Conservation (phyloP, 2,888 invertebrate species). For the Dicyrtoma fusca region DNA sequence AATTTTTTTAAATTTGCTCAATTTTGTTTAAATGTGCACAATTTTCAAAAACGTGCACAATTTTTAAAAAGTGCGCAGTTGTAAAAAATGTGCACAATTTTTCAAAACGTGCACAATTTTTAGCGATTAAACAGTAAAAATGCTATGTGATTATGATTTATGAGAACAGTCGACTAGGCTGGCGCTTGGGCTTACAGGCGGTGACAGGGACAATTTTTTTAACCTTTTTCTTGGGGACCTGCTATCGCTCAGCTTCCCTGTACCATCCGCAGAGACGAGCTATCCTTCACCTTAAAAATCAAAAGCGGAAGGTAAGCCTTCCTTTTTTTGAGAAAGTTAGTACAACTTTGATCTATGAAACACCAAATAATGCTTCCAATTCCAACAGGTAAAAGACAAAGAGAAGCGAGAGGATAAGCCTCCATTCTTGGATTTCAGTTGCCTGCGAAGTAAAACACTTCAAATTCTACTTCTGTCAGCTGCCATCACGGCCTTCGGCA, state of each 20-base stretch:
- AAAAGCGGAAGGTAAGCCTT: conserved; percentile 71
- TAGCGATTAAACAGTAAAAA: no score
- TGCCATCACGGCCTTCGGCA: conserved; percentile 78
- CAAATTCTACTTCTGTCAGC: conserved; percentile 80
- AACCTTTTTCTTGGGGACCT: conserved; percentile 82
- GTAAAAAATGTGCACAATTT: no score
- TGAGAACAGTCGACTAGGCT: conserved; percentile 73
- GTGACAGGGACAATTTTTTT: conserved; percentile 83
- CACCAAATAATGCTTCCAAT: neutral
- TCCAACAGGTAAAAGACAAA: conserved; percentile 65
- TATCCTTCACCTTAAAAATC: conserved; percentile 85
- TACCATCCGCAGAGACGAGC: conserved; percentile 86
- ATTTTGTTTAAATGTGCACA: no score
- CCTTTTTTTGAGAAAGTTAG: neutral
- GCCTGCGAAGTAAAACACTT: conserved; percentile 77
- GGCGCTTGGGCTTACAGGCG: conserved; percentile 81
- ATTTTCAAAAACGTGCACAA: neutral
- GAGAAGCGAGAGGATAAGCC: conserved; percentile 76
- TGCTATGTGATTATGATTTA: no score
- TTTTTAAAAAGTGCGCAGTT: neutral
- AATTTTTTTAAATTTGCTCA: no score
- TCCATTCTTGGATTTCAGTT: conserved; percentile 84
- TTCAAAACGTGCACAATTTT: no score
- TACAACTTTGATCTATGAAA: neutral
- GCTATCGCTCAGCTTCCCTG: conserved; percentile 83